Base-by-base conservation (phyloP, 1,140 invertebrate species). In the Frieseomelitta varia region DNA sequence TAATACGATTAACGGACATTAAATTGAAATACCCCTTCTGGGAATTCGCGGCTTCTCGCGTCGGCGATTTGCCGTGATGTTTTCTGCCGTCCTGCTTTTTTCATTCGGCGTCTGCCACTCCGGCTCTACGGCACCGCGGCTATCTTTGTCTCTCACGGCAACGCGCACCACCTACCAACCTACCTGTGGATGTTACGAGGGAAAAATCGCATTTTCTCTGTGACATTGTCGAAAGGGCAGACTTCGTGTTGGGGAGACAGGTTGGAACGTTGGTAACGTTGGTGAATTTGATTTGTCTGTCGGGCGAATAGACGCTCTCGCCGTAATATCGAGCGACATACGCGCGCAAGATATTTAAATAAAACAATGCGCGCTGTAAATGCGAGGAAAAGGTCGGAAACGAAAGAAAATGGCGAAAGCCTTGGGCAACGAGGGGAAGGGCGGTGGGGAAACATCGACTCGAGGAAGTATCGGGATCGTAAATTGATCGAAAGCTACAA, bases 1-100 rank as follows among this genome's bases (percentile, higher is more conserved):
- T 89, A 89, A 90, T 89, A 68, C 90, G 90, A 91, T 91, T 91
- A 90, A 89, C 86, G 77, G 81, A 88, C 81, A 88, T 91, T 91
- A 91, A 91, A 91, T 91, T 89, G 85, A 79, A 90, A 91, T 86
- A 80, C 79, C 90, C 79, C 81, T 84, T 90, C 71, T 73, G 81
- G 79, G 74, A 65, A 85, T 82, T 87, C 84, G 86, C 75, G 83
- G 84, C 53, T 56, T 79, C 83, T 87, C 69, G 83, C 79, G 81
- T 89, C 82, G 72, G 34, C 79, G 76, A 75, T 81, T 90, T 76
- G 71, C 74, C 55, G 73, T 56, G 61, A 85, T 81, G 80, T 85
- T 81, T 80, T 75, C 72, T 53, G 27, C 73, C 65, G 55, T 58
- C 34, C 79, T 39, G 58, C 24, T 80, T 85, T 78, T 81, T 85